Conservation (phyloP, 92 coral and sea anemone species). For the Galaxea fascicularis region DNA sequence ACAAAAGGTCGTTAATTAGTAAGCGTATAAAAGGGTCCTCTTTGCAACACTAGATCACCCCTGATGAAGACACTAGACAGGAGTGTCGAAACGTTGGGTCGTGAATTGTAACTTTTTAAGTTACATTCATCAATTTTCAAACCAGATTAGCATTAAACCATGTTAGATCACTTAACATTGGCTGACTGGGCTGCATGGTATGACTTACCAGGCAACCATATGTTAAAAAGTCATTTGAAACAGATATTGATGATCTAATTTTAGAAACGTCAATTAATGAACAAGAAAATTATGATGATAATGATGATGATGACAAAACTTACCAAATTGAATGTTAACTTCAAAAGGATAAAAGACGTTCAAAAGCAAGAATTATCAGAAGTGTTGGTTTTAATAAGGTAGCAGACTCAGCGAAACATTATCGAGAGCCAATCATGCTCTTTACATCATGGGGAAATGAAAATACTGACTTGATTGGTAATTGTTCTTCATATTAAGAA, state of each 20-base stretch:
- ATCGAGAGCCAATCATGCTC: constrained; percentile 35
- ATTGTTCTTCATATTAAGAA: constrained; percentile 33
- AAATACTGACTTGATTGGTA: constrained; percentile 11
- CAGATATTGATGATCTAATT: constrained; percentile 40
- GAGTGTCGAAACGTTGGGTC: too few relatives aligned
- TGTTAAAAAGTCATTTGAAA: constrained; percentile 33
- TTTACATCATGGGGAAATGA: constrained; percentile 44
- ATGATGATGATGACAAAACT: constrained; percentile 29
- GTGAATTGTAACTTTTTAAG: too few relatives aligned
- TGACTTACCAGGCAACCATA: constrained; percentile 48
- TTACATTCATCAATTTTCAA: too few relatives aligned
- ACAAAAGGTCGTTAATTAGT: too few relatives aligned
- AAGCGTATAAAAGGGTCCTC: too few relatives aligned
- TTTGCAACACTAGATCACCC: too few relatives aligned
- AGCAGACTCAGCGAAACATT: constrained; percentile 44
- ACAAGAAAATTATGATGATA: constrained; percentile 31
- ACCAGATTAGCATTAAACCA: too few relatives aligned
- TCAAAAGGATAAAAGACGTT: constrained; percentile 26
- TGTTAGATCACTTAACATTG: too few relatives aligned
- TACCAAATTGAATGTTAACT: constrained; percentile 7
- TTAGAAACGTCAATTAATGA: constrained; percentile 37
- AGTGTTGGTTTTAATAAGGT: constrained; percentile 49
- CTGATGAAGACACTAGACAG: too few relatives aligned
- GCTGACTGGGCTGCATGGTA: constrained; percentile 52
- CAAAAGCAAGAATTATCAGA: constrained; percentile 45